A percentile compares a stretch with the other conserved stretches of the same genome.
Conservation (phyloP, 2,888 invertebrate species). For the Coenonympha glycerion region DNA sequence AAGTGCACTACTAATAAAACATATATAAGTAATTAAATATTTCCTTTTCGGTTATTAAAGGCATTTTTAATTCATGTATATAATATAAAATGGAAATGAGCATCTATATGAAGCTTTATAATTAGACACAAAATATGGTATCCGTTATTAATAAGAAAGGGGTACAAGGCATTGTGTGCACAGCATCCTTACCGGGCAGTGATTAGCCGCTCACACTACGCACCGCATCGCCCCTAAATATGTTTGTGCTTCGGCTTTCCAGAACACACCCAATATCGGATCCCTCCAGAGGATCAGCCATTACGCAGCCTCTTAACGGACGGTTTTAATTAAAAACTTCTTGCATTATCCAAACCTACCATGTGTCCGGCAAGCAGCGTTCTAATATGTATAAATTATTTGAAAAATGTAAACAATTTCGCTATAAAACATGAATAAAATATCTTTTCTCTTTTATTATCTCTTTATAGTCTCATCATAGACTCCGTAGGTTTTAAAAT, state of each 20-base stretch:
- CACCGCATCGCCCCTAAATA: conserved; percentile 70
- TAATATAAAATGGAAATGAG: neutral
- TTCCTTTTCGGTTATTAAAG: too few relatives aligned
- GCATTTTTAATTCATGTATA: too few relatives aligned
- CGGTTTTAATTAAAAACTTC: conserved; percentile 77
- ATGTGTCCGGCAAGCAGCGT: conserved; percentile 57
- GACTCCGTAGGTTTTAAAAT: too few relatives aligned
- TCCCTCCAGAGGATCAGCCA: conserved; percentile 70
- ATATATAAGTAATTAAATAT: too few relatives aligned
- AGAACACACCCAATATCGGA: conserved; percentile 68
- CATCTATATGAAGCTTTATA: neutral
- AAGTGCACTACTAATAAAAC: too few relatives aligned
- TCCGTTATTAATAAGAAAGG: conserved; percentile 47
- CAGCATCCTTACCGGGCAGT: conserved; percentile 53
- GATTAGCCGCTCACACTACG: conserved; percentile 67
- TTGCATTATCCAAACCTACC: conserved; percentile 74
- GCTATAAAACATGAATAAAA: too few relatives aligned
- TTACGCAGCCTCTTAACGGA: conserved; percentile 74
- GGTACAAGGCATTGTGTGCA: conserved; percentile 57
- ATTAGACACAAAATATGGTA: neutral
- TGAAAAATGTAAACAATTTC: neutral
- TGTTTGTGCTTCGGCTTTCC: conserved; percentile 72
- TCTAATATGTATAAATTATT: neutral
- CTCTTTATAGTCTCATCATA: too few relatives aligned
- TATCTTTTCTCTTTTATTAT: too few relatives aligned